Base-by-base conservation (phyloP, 2,113 vertebrate genomes). In the Channa argus region DNA sequence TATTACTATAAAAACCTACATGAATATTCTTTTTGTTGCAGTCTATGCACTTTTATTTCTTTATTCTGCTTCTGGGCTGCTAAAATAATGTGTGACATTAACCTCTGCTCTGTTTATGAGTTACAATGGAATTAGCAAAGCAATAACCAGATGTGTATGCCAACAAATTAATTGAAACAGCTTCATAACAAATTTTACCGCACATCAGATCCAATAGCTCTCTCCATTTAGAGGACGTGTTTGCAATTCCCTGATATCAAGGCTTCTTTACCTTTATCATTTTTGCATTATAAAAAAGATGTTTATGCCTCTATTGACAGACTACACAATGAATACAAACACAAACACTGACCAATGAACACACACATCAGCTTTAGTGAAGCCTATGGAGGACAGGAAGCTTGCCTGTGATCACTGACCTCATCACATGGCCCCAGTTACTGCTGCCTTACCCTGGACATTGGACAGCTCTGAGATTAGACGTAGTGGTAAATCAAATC, bases 391-490 rank as follows among this genome's bases (percentile, higher is more conserved):
- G 8, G 43, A 49, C 0, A 0, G 34, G 50, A 2, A 84, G 75
- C 84, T 72, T 77, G 64, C 58, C 36, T 36, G 4, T 2, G 43
- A 66, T 83, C 55, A 44, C 5, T 0, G 44, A 5, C 15, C 33
- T 56, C 50, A 38, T 86, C 85, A 64, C 33, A 34, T 90, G 82
- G 88, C 74, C 86, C 39, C 13, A 55, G 39, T 82, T 69, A 74
- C 73, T 12, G 37, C 63, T 4, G 56, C 74, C 81, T 84, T 73
- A 75, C 80, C 87, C 82, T 90, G 89, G 85, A 92, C 90, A 86
- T 92, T 92, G 91, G 74, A 88, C 88, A 34, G 66, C 50, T 63
- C 74, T 39, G 41, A 87, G 88, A 90, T 90, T 89, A 90, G 74
- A 80, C 59, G 1, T 0, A 15, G 76, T 45, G 83, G 79, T 77